A percentile compares a stretch with the other conserved stretches of the same genome.
These are phyloP conservation scores for Apistogramma diplotaenia DNA, from an alignment of 2,113 vertebrate species.

Conservation along the genomic window DNA sequence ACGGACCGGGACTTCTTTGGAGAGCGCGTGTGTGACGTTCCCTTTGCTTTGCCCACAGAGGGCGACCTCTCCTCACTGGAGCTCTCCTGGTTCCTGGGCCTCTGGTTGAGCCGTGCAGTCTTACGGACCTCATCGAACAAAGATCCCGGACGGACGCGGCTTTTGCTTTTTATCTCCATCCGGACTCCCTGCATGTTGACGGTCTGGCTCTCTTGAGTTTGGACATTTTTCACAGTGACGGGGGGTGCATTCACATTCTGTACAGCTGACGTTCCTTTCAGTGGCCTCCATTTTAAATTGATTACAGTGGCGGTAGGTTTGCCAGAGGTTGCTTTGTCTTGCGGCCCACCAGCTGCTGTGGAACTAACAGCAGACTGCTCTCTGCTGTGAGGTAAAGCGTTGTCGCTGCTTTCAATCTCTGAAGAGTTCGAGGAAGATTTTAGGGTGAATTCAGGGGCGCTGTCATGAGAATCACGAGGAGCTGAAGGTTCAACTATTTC, in stretches of 20 bases:
- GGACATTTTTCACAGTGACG: slow-evolving; percentile 51
- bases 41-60: slow-evolving; percentile 71
- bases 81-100: slow-evolving; percentile 92
- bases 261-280: slow-evolving; percentile 81
- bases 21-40: slow-evolving; percentile 79
- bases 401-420: background rate
- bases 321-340: slow-evolving; percentile 56
- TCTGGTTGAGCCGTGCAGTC: slow-evolving; percentile 90
- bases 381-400: slow-evolving; percentile 19
- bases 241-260: slow-evolving; percentile 44
- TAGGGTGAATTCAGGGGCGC: background rate
- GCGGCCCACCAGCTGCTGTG: slow-evolving; percentile 4
- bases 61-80: slow-evolving; percentile 90
- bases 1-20: slow-evolving; percentile 82
- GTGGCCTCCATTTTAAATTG: slow-evolving; percentile 92
- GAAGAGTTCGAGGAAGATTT: slow-evolving; percentile 41
- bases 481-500: slow-evolving; percentile 59
- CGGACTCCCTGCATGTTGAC: slow-evolving; percentile 82
- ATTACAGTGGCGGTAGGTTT: slow-evolving; percentile 6
- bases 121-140: slow-evolving; percentile 97
- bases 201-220: slow-evolving; percentile 51
- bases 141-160: slow-evolving; percentile 90
- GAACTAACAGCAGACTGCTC: slow-evolving; percentile 8
- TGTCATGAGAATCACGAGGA: background rate
- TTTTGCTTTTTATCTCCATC: slow-evolving; percentile 96